Evolutionary conservation across 1,140 invertebrate genomes (phyloP), one percentile per base, ranked within the genome.

Genomic region (Ganaspis sp.): DNA sequence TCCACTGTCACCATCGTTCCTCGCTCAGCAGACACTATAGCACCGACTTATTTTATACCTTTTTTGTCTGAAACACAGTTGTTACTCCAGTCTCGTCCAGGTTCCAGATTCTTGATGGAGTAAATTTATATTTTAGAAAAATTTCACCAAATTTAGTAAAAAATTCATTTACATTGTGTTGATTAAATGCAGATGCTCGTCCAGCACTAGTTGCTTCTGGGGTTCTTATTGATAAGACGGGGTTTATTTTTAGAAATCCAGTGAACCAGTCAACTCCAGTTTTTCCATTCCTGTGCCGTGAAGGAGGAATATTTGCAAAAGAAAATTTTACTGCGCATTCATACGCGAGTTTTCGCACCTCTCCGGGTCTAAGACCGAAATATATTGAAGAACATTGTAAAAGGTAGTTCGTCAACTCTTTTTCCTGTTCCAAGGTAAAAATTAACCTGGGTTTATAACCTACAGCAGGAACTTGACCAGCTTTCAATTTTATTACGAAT

Each of bases 71-170:
- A 69, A 90, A 89, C 9, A 92, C 90, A 17, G 87, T 91, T 2
- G 87, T 89, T 23, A 89, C 75, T 15, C 89, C 89, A 40, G 87
- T 92, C 81, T 92, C 89, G 82, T 90, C 89, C 29, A 86, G 54
- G 80, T 92, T 91, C 70, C 85, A 92, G 45, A 92, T 87, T 40
- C 70, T 29, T 34, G 73, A 38, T 58, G 74, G 74, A 84, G 78
- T 54, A 23, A 85, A 84, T 71, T 64, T 83, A 34, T 75, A 72
- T 77, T 58, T 42, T 71, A 58, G 2, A 78, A 75, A 19, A 15
- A 72, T 64, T 75, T 64, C 15, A 17, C 17, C 21, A 9, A 85
- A 80, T 70, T 84, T 87, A n/a, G 78, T 54, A 40, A 81, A 87
- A 78, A 87, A 87, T n/a, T 19, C 17, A 15, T 70, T 53, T 2